Percentiles rank a stretch among this genome's conserved stretches.
Evolutionary conservation across 2,113 vertebrate genomes (phyloP).

Genomic region (Rattus rattus): DNA sequence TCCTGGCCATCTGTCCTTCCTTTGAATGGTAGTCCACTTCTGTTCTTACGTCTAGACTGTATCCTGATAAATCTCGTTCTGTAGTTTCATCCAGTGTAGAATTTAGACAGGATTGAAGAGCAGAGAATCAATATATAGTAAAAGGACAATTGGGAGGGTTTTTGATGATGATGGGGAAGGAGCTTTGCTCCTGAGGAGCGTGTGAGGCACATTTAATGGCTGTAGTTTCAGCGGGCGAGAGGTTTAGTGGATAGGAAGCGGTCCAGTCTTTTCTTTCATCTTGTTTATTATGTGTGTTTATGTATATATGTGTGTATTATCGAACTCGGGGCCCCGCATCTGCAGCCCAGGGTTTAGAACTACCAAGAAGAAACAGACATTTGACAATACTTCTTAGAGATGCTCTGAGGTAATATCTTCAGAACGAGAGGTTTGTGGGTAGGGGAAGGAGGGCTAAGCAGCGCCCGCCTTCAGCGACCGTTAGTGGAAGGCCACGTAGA

Average conservation of each 20-base stretch:
- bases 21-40: neutral
- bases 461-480: too few species aligned
- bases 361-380: neutral
- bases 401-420: neutral
- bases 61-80: neutral
- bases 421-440: neutral
- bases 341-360: neutral
- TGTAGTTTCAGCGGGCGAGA: neutral
- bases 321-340: neutral
- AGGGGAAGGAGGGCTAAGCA: neutral
- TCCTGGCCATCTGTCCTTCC: neutral
- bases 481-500: neutral
- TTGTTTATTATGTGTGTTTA: neutral
- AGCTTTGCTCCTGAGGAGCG: neutral
- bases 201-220: neutral
- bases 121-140: accelerated
- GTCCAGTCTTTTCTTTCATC: neutral
- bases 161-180: neutral
- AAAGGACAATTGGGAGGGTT: neutral
- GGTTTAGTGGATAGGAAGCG: neutral
- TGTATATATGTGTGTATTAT: neutral
- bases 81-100: neutral
- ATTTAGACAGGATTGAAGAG: neutral
- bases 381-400: neutral
- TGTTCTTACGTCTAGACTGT: neutral